Base-by-base conservation (phyloP, 92 coral and sea anemone genomes). In the Epizoanthus stellaris region DNA sequence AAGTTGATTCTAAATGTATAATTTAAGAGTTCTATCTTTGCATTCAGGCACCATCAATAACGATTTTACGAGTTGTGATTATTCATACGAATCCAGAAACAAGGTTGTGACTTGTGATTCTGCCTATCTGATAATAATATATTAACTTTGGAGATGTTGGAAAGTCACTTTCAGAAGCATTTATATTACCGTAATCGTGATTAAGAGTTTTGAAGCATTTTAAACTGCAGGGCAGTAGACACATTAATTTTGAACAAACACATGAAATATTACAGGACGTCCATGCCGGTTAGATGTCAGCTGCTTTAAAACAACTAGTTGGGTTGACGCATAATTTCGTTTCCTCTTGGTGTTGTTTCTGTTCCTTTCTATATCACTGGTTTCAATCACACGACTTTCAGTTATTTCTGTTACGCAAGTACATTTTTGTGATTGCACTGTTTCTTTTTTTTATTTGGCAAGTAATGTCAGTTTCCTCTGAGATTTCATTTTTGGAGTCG, bases 171-270 rank as follows among this genome's bases (percentile, higher is more conserved):
- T 79, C 13, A 3, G 20, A 36, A 67, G 49, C 38, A 36, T 7
- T 25, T 62, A 9, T 47, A 49, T 10, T 47, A 49, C 14, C 11
- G 11, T 49, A 49, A 49, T 49, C 14, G 56, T 49, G 6, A 49
- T 49, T 49, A 49, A 49, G 56, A 49, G 56, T 10, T 49, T 60
- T 34, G 49, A 20, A 16, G 23, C 5, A 17, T 42, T 77, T 39
- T 42, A 77, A 70, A 77, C 82, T 77, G 82, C 82, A 61, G 56
- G 70, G 70, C 82, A 77, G 82, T 19, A 77, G 62, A 21, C 19
- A 38, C 59, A 3, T 25, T 19, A 0, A 14, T 68, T 68, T 38
- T 68, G 52, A 20, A 19, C 40, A 20, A 61, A 42, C 45, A n/a
- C 38, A 5, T 52, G 15, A 12, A 54, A 21, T 11, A 14, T 6